phyloP scores from a whole-genome alignment of 92 coral and sea anemone species.

The Phenganax marumi region DNA sequence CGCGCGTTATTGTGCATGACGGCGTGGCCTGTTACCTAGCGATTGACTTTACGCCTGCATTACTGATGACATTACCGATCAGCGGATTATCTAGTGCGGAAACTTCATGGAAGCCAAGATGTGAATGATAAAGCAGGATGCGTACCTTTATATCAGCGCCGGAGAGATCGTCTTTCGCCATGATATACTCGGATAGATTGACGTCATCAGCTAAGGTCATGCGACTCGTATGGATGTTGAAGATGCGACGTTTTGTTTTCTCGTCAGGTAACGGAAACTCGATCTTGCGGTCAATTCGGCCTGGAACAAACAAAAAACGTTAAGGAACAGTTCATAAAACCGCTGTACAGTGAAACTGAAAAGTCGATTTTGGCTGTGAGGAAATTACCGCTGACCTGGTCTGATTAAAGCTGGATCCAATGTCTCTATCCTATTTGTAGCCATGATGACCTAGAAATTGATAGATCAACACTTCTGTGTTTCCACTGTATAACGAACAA shows the following conservation, averaged over 20 bases:
- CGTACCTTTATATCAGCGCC: slow-evolving; percentile 97
- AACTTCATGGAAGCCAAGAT: neutral
- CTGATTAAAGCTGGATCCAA: slow-evolving; percentile 94
- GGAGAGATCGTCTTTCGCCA: slow-evolving; percentile 96
- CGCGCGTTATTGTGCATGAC: neutral
- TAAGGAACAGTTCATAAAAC: neutral
- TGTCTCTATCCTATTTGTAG: slow-evolving; percentile 95
- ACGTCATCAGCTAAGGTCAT: slow-evolving; percentile 92
- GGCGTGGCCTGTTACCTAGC: neutral
- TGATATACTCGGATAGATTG: slow-evolving; percentile 89
- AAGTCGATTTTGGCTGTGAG: neutral
- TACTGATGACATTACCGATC: no score
- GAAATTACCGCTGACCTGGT: slow-evolving; percentile 62
- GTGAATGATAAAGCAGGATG: neutral
- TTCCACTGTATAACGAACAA: neutral
- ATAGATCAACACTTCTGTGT: neutral
- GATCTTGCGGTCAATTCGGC: slow-evolving; percentile 96
- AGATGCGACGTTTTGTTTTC: slow-evolving; percentile 93
- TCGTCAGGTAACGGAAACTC: slow-evolving; percentile 98
- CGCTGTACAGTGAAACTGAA: neutral
- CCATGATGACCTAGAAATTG: slow-evolving; percentile 79
- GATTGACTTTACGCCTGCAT: no score
- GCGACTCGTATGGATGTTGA: slow-evolving; percentile 89
- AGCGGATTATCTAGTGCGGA: neutral
- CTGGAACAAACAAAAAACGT: slow-evolving; percentile 34